Evolutionary conservation across 1,140 invertebrate genomes (phyloP).

Genomic region (Zeugodacus cucurbitae): DNA sequence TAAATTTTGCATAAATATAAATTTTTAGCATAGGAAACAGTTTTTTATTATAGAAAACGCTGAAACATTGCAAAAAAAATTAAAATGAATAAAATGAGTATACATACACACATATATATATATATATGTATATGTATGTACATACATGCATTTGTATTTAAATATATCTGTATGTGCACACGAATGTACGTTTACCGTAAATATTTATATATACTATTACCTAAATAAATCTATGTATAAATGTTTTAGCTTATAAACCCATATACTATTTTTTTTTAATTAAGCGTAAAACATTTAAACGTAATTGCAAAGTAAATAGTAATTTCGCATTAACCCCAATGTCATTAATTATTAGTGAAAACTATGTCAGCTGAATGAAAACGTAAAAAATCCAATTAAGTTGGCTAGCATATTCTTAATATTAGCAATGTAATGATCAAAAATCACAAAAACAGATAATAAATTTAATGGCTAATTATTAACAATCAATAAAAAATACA

Average conservation of each 20-base stretch:
- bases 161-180: neutral
- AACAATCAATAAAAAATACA: slow-evolving; percentile 18
- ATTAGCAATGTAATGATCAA: neutral
- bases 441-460: neutral
- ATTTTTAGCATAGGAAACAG: neutral
- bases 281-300: slow-evolving; percentile 7
- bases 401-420: neutral
- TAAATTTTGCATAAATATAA: neutral
- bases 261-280: neutral
- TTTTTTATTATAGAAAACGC: neutral
- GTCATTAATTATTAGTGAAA: slow-evolving; percentile 7
- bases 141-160: neutral
- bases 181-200: neutral
- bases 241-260: neutral
- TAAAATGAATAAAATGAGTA: neutral
- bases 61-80: neutral
- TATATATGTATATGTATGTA: neutral
- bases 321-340: slow-evolving; percentile 10
- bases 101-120: neutral
- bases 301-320: slow-evolving; percentile 27
- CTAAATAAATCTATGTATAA: neutral
- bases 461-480: slow-evolving; percentile 30
- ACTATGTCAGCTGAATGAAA: neutral
- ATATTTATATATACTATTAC: neutral
- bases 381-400: neutral